Evolutionary conservation across 2,888 invertebrate species (phyloP).

Genomic region (Pandemis heparana): DNA sequence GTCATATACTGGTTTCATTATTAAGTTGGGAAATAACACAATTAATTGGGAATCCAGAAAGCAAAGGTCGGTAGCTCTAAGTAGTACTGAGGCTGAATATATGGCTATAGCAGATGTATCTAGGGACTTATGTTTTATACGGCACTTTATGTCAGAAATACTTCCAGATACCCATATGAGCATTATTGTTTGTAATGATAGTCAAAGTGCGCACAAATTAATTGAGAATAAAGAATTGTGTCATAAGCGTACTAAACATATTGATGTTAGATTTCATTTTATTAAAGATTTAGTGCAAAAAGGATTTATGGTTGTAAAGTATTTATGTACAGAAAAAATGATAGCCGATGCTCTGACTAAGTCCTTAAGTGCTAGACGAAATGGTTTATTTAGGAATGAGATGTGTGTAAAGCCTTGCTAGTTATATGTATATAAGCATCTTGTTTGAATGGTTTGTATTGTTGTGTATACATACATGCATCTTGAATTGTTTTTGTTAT

Average conservation of each 20-base stretch:
- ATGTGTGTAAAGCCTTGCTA: constrained; percentile 7
- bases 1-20: neutral
- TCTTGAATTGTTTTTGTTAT: too few species aligned
- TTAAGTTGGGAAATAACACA: too few species aligned
- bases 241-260: constrained; percentile 11
- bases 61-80: too few species aligned
- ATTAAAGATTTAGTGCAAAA: constrained; percentile 19
- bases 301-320: constrained; percentile 11
- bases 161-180: neutral
- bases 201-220: neutral
- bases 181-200: neutral
- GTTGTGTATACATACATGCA: neutral
- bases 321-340: constrained; percentile 13
- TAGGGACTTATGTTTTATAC: too few species aligned
- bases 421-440: too few species aligned
- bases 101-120: too few species aligned
- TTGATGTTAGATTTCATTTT: constrained; percentile 19
- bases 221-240: neutral
- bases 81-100: too few species aligned
- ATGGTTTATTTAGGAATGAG: constrained; percentile 1
- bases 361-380: neutral
- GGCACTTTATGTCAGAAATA: too few species aligned
- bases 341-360: constrained; percentile 16
- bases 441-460: neutral
- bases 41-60: too few species aligned